A percentile compares a stretch with the other conserved stretches of the same genome.
These are phyloP conservation scores for Cantharis rufa DNA, from an alignment of 2,888 invertebrate genomes.

Conservation along the genomic window DNA sequence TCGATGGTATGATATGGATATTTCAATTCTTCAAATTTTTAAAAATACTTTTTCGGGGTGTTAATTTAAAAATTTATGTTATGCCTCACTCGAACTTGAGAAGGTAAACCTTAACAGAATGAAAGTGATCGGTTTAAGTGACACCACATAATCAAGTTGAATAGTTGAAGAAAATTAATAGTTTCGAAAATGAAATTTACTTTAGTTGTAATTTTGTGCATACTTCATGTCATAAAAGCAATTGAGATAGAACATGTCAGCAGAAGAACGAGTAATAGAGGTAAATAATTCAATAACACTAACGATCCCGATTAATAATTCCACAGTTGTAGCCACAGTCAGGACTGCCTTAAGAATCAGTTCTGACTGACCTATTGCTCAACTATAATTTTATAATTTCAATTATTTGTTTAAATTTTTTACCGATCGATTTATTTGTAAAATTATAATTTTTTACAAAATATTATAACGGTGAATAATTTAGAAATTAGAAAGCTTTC, in stretches of 20 bases:
- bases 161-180: background rate
- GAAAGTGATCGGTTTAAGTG: slow-evolving; percentile 5
- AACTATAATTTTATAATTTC: too few species aligned
- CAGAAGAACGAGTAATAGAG: slow-evolving; percentile 34
- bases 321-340: too few species aligned
- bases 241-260: slow-evolving; percentile 33
- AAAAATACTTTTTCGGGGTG: background rate
- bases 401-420: background rate
- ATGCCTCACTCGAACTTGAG: background rate
- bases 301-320: background rate
- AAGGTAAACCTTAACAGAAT: slow-evolving; percentile 1
- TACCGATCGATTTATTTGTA: background rate
- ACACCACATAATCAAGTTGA: background rate
- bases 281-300: slow-evolving; percentile 32
- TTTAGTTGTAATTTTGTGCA: slow-evolving; percentile 43
- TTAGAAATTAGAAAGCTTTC: slow-evolving; percentile 1
- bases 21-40: background rate
- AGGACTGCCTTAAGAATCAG: too few species aligned
- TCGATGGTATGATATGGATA: background rate
- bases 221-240: slow-evolving; percentile 38
- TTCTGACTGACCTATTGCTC: too few species aligned
- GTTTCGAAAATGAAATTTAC: slow-evolving; percentile 41
- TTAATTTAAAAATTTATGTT: background rate
- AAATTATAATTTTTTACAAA: background rate
- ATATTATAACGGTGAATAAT: background rate